Percentiles rank a stretch among this genome's conserved stretches.
These are phyloP conservation scores for Ptilodon capucinus DNA, from an alignment of 2,888 invertebrate genomes.

Conservation along the genomic window DNA sequence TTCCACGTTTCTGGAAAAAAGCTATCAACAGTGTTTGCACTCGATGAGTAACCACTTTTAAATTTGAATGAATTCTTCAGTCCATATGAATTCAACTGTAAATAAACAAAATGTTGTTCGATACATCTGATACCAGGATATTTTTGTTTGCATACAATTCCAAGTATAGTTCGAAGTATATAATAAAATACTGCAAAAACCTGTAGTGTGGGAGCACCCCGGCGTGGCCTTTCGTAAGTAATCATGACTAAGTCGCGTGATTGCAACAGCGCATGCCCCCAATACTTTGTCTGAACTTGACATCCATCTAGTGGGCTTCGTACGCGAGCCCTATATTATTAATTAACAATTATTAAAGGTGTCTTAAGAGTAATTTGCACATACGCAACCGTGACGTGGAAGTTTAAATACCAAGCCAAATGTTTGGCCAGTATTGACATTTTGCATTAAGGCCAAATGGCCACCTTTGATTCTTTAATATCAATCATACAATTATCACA, in stretches of 20 bases:
- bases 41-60: no score
- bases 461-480: no score
- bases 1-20: no score
- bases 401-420: not conserved
- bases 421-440: not conserved
- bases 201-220: constrained; percentile 19
- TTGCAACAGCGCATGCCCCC: constrained; percentile 54
- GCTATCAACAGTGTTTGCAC: no score
- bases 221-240: constrained; percentile 38
- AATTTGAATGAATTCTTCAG: no score
- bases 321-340: constrained; percentile 31
- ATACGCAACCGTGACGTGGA: not conserved
- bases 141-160: not conserved
- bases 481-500: no score
- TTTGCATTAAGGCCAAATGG: no score
- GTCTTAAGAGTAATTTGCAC: not conserved
- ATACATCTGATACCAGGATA: not conserved
- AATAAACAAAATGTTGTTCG: not conserved
- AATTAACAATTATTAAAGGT: not conserved
- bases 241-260: constrained; percentile 53
- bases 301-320: constrained; percentile 48
- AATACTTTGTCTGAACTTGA: constrained; percentile 63
- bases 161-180: not conserved
- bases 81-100: not conserved
- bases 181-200: not conserved